Conservation (phyloP, 2,113 vertebrate genomes). For the Cochlearius cochlearius region DNA sequence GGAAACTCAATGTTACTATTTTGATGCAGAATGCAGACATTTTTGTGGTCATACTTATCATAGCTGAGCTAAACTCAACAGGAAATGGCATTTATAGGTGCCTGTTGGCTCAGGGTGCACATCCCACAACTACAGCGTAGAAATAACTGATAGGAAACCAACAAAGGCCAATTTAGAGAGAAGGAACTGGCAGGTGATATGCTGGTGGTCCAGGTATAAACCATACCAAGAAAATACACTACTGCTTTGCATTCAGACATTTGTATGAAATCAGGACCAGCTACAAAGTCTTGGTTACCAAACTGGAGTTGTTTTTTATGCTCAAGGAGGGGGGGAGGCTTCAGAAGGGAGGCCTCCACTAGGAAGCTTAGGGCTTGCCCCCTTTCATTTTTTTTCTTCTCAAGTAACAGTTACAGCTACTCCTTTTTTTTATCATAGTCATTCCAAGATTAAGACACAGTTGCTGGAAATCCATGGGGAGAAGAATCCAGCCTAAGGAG, state of each 20-base stretch:
- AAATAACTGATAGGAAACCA: neutral
- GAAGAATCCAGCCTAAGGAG: neutral
- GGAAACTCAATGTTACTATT: slow-evolving; percentile 68
- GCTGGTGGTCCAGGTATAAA: neutral
- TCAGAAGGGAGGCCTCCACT: neutral
- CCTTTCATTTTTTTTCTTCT: neutral
- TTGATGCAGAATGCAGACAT: slow-evolving; percentile 45
- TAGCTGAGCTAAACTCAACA: slow-evolving; percentile 32
- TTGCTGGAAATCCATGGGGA: neutral
- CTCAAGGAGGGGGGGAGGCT: neutral
- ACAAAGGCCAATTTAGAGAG: neutral
- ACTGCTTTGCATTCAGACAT: neutral
- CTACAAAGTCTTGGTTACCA: neutral
- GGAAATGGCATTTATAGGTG: slow-evolving; percentile 25
- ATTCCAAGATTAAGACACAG: neutral
- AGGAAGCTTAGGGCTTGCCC: neutral
- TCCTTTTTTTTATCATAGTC: neutral
- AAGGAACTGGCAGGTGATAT: neutral
- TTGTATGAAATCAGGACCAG: neutral
- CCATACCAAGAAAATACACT: neutral
- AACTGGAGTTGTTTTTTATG: neutral
- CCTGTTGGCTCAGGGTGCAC: neutral
- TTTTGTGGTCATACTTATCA: slow-evolving; percentile 21
- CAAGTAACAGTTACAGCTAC: neutral
- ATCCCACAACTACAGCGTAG: neutral